phyloP scores from a whole-genome alignment of 1,140 invertebrate genomes.

The Scylla paramamosain region DNA sequence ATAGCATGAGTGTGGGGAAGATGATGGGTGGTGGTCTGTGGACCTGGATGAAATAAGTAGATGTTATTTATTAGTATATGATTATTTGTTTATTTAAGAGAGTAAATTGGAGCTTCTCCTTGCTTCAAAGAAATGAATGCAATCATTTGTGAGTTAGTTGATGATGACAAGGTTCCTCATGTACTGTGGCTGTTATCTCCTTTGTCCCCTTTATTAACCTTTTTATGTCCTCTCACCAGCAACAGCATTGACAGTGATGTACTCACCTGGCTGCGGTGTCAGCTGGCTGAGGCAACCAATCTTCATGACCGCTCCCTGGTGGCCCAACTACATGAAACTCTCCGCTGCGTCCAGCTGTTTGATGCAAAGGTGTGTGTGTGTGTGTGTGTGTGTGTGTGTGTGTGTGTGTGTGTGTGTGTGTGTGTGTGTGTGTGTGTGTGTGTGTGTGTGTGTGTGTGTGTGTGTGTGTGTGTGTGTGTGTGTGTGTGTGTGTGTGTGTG shows the following conservation, averaged over 20 bases:
- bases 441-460: neutral
- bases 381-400: too few relatives aligned
- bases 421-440: too few relatives aligned
- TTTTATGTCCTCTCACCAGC: neutral
- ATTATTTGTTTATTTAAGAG: too few relatives aligned
- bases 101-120: too few relatives aligned
- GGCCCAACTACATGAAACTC: constrained; percentile 93
- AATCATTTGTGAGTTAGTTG: too few relatives aligned
- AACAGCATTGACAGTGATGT: constrained; percentile 79
- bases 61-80: too few relatives aligned
- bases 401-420: too few relatives aligned
- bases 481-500: neutral
- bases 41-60: too few relatives aligned
- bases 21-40: too few relatives aligned
- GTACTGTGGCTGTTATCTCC: neutral
- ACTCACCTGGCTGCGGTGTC: constrained; percentile 87
- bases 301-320: constrained; percentile 89
- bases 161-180: too few relatives aligned
- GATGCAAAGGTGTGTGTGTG: constrained; percentile 63
- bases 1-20: too few relatives aligned
- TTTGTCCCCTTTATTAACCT: neutral
- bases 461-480: neutral
- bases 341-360: constrained; percentile 86
- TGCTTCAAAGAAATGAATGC: too few relatives aligned
- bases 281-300: constrained; percentile 93